Base-by-base conservation (phyloP, 2,888 invertebrate genomes). In the Polylopha cassiicola region DNA sequence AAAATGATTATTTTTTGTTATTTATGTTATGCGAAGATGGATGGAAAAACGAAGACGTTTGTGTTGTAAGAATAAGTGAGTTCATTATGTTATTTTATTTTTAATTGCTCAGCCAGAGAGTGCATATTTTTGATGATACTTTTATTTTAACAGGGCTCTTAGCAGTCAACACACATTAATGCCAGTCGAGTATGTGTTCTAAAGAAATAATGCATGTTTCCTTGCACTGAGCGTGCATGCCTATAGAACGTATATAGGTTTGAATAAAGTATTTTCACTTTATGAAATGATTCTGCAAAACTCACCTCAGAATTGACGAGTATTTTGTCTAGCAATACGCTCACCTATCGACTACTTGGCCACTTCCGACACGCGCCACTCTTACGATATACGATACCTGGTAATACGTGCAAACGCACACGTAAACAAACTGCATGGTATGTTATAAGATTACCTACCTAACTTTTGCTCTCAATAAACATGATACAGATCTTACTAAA, bases 121-220 rank as follows among this genome's bases (percentile, higher is more conserved):
- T 80, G 77, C 79, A 76, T 75, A 76, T 73, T 76, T 79, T 77
- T 84, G 77, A 84, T 73, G 65, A 70, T 67, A 70, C 64, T 79
- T 85, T 85, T 84, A 74, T 84, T 82, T 82, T 81, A 73, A 84
- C 84, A 85, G 85, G 85, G 84, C 84, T 84, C 80, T 85, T 84
- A 85, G 85, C 85, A 84, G 85, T 84, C 85, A 84, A 82, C 84
- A 84, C 82, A 80, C 84, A 81, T 81, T 85, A 82, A 80, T 84
- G 82, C 85, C 85, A 81, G 84, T 85, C 82, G 85, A 85, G 85
- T 85, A 85, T 84, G 85, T 85, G 74, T 72, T 67, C 74, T 72
- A 71, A 72, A 64, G 61, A 73, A 76, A 76, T 84, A 84, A 84
- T 84, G 84, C 84, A 85, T 84, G 84, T 65, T 78, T 70, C 55